Conservation (phyloP, 1,140 invertebrate genomes). For the Phymastichus coffea region DNA sequence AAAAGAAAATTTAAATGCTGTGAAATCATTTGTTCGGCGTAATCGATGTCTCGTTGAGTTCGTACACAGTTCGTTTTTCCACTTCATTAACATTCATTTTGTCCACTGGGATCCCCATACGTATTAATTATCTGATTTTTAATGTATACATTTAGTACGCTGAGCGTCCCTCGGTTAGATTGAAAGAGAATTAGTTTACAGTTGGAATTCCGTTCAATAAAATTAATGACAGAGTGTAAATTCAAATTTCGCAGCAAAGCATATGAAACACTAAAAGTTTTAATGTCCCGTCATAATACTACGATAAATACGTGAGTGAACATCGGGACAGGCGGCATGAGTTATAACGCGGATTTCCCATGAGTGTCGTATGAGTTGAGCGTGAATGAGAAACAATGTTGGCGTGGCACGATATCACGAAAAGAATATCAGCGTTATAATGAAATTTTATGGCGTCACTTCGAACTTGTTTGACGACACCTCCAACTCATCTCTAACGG, state of each 20-base stretch:
- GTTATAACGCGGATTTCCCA: slow-evolving; percentile 19
- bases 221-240: too few relatives aligned
- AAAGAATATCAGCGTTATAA: slow-evolving; percentile 4
- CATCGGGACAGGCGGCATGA: slow-evolving; percentile 7
- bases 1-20: not conserved
- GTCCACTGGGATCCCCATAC: too few relatives aligned
- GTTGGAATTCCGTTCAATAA: too few relatives aligned
- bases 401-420: slow-evolving; percentile 1
- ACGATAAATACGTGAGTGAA: slow-evolving; percentile 5
- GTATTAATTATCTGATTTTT: too few relatives aligned
- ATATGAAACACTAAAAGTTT: slow-evolving; percentile 3
- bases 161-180: too few relatives aligned
- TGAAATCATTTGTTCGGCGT: not conserved
- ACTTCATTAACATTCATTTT: not conserved
- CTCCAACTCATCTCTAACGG: too few relatives aligned
- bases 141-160: too few relatives aligned
- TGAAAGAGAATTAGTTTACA: too few relatives aligned
- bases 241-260: too few relatives aligned
- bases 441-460: slow-evolving; percentile 5
- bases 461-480: too few relatives aligned
- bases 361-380: slow-evolving; percentile 14
- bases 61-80: not conserved
- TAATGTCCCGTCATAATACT: slow-evolving; percentile 4
- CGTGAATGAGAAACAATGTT: not conserved
- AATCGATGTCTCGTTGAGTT: not conserved